A percentile compares a stretch with the other conserved stretches of the same genome.
These are phyloP conservation scores for Labeo rohita DNA, from an alignment of 2,113 vertebrate genomes.

Conservation along the genomic window DNA sequence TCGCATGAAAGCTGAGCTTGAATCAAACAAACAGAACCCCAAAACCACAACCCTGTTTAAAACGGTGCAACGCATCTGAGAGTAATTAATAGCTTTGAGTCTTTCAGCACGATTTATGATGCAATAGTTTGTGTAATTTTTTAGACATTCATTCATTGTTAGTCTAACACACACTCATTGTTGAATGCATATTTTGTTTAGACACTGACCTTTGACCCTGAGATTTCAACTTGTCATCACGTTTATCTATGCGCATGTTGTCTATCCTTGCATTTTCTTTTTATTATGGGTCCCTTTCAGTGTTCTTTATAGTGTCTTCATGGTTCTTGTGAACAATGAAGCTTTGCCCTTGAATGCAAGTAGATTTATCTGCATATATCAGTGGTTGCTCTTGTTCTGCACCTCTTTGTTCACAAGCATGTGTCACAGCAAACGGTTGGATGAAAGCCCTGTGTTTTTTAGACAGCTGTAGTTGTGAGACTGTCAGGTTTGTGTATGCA, in stretches of 20 bases:
- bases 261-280: background rate
- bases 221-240: background rate
- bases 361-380: background rate
- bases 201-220: background rate
- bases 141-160: background rate
- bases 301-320: background rate
- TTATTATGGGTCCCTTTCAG: background rate
- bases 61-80: slow-evolving; percentile 2
- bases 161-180: background rate
- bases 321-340: background rate
- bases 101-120: background rate
- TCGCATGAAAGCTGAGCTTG: slow-evolving; percentile 1
- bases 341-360: background rate
- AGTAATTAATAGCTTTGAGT: background rate
- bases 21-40: background rate
- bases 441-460: background rate
- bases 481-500: slow-evolving; percentile 4
- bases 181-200: background rate
- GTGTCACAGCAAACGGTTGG: background rate
- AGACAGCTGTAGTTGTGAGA: background rate
- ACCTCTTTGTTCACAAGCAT: background rate
- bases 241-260: background rate
- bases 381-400: background rate
- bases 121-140: slow-evolving; percentile 10
- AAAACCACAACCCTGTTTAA: background rate